Evolutionary conservation across 2,113 vertebrate species (phyloP).

Genomic region (Paramormyrops kingsleyae): DNA sequence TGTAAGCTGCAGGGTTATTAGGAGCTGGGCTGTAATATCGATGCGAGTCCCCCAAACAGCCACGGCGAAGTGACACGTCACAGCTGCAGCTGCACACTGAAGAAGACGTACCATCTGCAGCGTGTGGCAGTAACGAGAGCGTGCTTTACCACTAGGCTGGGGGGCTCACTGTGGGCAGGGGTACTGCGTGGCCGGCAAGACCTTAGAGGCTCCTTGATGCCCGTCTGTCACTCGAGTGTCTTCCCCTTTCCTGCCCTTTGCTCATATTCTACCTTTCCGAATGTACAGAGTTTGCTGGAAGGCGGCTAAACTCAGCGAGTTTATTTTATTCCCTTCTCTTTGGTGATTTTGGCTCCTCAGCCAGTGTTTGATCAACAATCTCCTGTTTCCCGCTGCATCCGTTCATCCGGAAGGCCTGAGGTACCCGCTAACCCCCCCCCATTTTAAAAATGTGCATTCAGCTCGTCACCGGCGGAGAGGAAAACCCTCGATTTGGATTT

Average conservation of each 20-base stretch:
- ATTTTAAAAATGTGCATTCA: neutral
- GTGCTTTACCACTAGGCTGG: neutral
- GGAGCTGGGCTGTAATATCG: neutral
- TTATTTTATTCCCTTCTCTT: neutral
- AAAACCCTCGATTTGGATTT: conserved; percentile 9
- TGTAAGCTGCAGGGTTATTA: neutral
- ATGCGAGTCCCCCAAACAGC: neutral
- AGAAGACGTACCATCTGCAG: too few species aligned
- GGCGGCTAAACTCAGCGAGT: neutral
- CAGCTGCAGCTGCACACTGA: neutral
- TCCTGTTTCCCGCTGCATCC: neutral
- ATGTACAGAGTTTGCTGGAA: neutral
- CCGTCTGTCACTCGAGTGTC: neutral
- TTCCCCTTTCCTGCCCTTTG: neutral
- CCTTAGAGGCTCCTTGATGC: neutral
- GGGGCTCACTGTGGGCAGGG: neutral
- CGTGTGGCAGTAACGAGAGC: neutral
- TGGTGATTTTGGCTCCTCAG: neutral
- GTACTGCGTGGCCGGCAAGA: neutral
- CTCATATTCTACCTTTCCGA: neutral
- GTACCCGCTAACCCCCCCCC: neutral
- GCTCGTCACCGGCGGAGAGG: neutral
- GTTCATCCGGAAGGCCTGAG: neutral
- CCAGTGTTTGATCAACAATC: neutral
- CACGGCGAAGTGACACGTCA: neutral